These are phyloP conservation scores for Dynastes tityus DNA, from an alignment of 2,888 invertebrate species.

Conservation along the genomic window DNA sequence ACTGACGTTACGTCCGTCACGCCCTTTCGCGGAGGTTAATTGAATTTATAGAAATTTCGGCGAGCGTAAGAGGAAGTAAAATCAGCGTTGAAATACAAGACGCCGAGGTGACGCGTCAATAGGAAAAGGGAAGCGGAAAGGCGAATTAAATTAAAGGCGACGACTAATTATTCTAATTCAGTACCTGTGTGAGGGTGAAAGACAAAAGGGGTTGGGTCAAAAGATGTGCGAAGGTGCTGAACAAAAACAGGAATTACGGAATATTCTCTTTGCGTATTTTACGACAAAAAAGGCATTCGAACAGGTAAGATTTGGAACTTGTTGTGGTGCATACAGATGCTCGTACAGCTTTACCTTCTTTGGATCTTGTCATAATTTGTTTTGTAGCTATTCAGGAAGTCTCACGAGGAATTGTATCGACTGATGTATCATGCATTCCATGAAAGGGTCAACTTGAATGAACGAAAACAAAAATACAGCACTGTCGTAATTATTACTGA, in stretches of 20 bases:
- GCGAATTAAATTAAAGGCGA: slow-evolving; percentile 10
- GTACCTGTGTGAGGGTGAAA: background rate
- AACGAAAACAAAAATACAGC: no score
- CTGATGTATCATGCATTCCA: no score
- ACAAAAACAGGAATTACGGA: slow-evolving; percentile 12
- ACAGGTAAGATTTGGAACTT: no score
- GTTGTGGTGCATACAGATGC: no score
- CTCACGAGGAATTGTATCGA: no score
- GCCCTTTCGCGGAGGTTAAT: slow-evolving; percentile 21
- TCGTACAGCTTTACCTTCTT: no score
- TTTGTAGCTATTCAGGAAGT: no score
- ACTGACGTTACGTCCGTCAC: slow-evolving; percentile 3
- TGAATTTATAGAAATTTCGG: slow-evolving; percentile 34
- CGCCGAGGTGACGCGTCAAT: background rate
- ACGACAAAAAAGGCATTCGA: no score
- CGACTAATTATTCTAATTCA: slow-evolving; percentile 15
- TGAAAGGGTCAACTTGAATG: no score
- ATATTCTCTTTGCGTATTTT: background rate
- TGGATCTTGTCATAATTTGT: no score
- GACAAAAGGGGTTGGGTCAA: background rate
- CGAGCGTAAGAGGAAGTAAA: background rate
- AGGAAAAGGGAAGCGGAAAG: background rate
- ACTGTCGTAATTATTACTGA: no score
- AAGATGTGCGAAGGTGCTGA: background rate
- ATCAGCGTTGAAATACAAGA: background rate